Base-by-base conservation (phyloP, 2,113 vertebrate genomes). In the Gallinago paraguaiae region DNA sequence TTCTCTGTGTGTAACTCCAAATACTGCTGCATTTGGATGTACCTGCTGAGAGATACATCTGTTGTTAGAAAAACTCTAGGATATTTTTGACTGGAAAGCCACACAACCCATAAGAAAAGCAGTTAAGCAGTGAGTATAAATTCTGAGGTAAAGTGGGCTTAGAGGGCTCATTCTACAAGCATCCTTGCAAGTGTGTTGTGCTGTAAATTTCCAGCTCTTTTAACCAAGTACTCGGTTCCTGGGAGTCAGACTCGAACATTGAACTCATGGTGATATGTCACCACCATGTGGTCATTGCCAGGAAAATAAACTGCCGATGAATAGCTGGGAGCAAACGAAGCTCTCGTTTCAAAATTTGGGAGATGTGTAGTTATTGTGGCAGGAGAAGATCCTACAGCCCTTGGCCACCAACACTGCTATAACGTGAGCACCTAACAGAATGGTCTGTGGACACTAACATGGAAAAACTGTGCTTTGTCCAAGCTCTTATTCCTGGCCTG, bases 241-340 rank as follows among this genome's bases (percentile, higher is more conserved):
- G 37, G 24, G 60, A 91, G 60, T 45, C 24, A 60, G 46, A 3
- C 7, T 76, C 37, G 63, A 41, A 39, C 39, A 23, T 2, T 31
- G 83, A 79, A 89, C 57, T 69, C 28, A 13, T 43, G 86, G 85
- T 95, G 56, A 85, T 74, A 94, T 51, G 94, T 82, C 86, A 53
- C 96, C 97, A 97, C 93, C 97, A 17, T 95, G 97, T 96, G 97
- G 96, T 64, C 67, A 43, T 18, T 74, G 25, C 11, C 37, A 15
- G 84, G 63, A 92, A 93, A 71, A 81, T 23, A 68, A 79, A 28
- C 39, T 67, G 22, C 45, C 14, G 8, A 9, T 19, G 54, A 46
- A 31, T 0, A 17, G 7, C 2, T 15, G 53, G 35, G 50, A 46
- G 31, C 39, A 82, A 37, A 2, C 4, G 31, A 17, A 56, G n/a